Base-by-base conservation (phyloP, 2,888 invertebrate species). In the Oscheius onirici region DNA sequence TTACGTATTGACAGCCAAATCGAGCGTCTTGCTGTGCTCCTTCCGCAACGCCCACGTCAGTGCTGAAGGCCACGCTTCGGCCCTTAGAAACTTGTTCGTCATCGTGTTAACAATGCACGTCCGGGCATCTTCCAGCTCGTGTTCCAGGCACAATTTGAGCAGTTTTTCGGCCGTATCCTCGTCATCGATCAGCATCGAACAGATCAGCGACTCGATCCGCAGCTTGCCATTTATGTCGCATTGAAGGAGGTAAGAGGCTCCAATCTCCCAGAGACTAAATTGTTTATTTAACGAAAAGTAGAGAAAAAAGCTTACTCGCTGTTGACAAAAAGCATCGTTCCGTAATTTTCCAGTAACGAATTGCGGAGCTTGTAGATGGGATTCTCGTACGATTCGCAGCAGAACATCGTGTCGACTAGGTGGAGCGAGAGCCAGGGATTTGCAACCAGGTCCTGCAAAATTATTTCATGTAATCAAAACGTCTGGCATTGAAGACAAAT, bases 401-500 rank as follows among this genome's bases (percentile, higher is more conserved):
- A 75, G 26, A 74, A 68, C 54, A 77, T 74, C 13, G 75, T 69
- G 63, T 79, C 79, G 20, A 79, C 73, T 1, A 79, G 65, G 60
- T 79, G 79, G 24, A 79, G 69, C 3, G 77, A 72, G 3, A 79
- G 54, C 79, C 79, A 79, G 13, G 77, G 77, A 68, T 79, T 79
- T 2, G 73, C 54, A 8, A 72, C 44, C 20, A 79, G 67, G 17
- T 69, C 44, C 75, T 77, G 54, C 1, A 65, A 68, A 28, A n/a
- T n/a, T n/a, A n/a, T n/a, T n/a, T n/a, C n/a, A n/a, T n/a, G n/a
- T n/a, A n/a, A n/a, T n/a, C n/a, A n/a, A n/a, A n/a, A n/a, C n/a
- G n/a, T n/a, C n/a, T n/a, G n/a, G n/a, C n/a, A n/a, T n/a, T n/a
- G n/a, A n/a, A n/a, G n/a, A n/a, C n/a, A n/a, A n/a, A n/a, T n/a